These are phyloP conservation scores for Leucoma salicis DNA, from an alignment of 2,888 invertebrate genomes.

Conservation along the genomic window DNA sequence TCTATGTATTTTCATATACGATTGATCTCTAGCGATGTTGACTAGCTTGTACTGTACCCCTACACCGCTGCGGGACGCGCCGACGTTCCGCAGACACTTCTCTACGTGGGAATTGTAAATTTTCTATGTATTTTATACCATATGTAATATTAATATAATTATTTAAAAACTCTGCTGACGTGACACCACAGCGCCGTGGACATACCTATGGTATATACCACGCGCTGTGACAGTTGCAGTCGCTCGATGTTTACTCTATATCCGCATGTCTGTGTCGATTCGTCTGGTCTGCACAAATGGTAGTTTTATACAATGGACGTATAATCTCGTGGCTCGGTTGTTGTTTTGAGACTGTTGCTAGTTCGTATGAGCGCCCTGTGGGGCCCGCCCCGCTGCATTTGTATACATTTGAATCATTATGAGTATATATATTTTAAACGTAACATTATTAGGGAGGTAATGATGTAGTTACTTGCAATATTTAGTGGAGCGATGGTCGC, in stretches of 20 bases:
- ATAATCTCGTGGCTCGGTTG: conserved; percentile 48
- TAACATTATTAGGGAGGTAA: conserved; percentile 66
- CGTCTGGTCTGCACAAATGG: conserved; percentile 67
- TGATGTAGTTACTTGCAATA: conserved; percentile 75
- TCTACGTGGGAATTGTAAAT: conserved; percentile 75
- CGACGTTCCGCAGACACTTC: conserved; percentile 54
- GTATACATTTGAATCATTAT: conserved; percentile 63
- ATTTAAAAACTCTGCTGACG: conserved; percentile 56
- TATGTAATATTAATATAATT: conserved; percentile 67
- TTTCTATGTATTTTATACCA: conserved; percentile 81
- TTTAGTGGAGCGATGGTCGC: conserved; percentile 62
- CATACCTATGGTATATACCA: conserved; percentile 37
- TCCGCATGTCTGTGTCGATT: conserved; percentile 43
- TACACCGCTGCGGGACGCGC: conserved; percentile 18
- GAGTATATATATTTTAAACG: conserved; percentile 52
- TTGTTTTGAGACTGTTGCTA: conserved; percentile 47
- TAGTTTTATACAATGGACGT: conserved; percentile 54
- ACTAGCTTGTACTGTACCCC: conserved; percentile 29
- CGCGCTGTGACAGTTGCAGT: conserved; percentile 34
- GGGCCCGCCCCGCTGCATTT: conserved; percentile 49
- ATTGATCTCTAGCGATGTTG: conserved; percentile 51
- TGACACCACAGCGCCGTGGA: conserved; percentile 53
- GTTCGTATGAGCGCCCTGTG: conserved; percentile 27
- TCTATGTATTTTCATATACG: conserved; percentile 60
- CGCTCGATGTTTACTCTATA: conserved; percentile 42